A percentile compares a stretch with the other conserved stretches of the same genome.
Conservation (phyloP, 2,113 vertebrate species). For the Salvelinus namaycush region DNA sequence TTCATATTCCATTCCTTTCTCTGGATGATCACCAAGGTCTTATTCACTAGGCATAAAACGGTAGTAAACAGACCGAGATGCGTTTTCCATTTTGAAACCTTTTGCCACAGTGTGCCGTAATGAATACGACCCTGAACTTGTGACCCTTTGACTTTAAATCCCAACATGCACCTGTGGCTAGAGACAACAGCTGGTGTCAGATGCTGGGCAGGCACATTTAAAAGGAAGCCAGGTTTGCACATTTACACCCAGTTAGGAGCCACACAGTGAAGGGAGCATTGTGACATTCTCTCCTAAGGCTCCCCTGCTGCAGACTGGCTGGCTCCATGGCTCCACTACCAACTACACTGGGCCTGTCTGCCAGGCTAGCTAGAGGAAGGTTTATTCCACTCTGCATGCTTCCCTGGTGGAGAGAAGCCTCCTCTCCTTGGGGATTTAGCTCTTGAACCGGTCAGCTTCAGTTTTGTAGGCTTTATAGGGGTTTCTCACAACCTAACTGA, state of each 20-base stretch:
- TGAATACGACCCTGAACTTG: slow-evolving; percentile 27
- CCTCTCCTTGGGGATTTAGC: neutral
- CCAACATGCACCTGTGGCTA: slow-evolving; percentile 58
- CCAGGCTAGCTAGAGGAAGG: slow-evolving; percentile 40
- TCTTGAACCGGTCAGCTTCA: slow-evolving; percentile 9
- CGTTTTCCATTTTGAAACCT: no score
- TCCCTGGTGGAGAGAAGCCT: no score
- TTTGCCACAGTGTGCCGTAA: no score
- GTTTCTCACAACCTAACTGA: neutral
- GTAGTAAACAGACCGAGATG: no score
- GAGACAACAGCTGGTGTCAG: slow-evolving; percentile 52
- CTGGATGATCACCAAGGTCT: slow-evolving; percentile 11
- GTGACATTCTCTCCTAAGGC: slow-evolving; percentile 65
- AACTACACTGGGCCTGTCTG: slow-evolving; percentile 47
- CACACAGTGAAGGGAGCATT: slow-evolving; percentile 49
- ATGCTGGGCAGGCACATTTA: slow-evolving; percentile 41
- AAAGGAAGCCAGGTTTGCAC: slow-evolving; percentile 51
- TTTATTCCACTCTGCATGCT: slow-evolving; percentile 29
- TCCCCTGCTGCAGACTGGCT: slow-evolving; percentile 49
- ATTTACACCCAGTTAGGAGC: slow-evolving; percentile 58
- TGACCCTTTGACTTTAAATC: slow-evolving; percentile 49
- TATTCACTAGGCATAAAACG: no score
- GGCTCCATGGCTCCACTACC: slow-evolving; percentile 53
- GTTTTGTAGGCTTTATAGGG: neutral
- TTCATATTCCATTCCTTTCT: slow-evolving; percentile 7